Evolutionary conservation across 2,113 vertebrate species (phyloP).

Genomic region (Centropristis striata): DNA sequence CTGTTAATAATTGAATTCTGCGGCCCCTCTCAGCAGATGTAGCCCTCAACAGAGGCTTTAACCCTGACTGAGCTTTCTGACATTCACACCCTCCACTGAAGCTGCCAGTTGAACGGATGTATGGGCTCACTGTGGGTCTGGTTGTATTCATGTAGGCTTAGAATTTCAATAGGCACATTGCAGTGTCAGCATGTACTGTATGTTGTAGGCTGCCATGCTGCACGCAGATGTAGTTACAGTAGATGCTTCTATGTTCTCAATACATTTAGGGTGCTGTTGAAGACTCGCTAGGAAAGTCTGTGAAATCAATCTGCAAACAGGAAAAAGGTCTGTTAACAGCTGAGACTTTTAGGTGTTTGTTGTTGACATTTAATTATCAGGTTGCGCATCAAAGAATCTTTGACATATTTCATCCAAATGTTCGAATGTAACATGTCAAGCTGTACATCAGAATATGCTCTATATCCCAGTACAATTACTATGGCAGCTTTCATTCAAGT

Average conservation of each 20-base stretch:
- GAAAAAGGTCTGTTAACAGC: background rate
- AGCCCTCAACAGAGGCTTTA: background rate
- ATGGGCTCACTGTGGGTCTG: slow-evolving; percentile 17
- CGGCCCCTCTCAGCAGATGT: slow-evolving; percentile 23
- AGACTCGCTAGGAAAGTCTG: background rate
- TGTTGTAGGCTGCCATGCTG: slow-evolving; percentile 25
- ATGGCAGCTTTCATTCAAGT: slow-evolving; percentile 1
- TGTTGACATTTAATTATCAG: background rate
- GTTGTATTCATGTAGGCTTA: slow-evolving; percentile 37
- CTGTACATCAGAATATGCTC: background rate
- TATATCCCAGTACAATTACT: background rate
- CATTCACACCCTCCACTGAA: slow-evolving; percentile 1
- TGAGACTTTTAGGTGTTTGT: background rate
- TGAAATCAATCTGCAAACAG: background rate
- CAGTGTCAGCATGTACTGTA: slow-evolving; percentile 43
- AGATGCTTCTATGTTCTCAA: background rate
- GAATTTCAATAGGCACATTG: slow-evolving; percentile 4
- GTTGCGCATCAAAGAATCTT: background rate
- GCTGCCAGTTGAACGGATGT: slow-evolving; percentile 19
- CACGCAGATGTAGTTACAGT: slow-evolving; percentile 13
- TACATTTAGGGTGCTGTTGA: background rate
- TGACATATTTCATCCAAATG: background rate
- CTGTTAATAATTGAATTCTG: slow-evolving; percentile 20
- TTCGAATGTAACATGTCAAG: background rate
- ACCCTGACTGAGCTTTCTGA: slow-evolving; percentile 3